Evolutionary conservation across 2,113 vertebrate species (phyloP).

Genomic region (Hippocampus abdominalis): DNA sequence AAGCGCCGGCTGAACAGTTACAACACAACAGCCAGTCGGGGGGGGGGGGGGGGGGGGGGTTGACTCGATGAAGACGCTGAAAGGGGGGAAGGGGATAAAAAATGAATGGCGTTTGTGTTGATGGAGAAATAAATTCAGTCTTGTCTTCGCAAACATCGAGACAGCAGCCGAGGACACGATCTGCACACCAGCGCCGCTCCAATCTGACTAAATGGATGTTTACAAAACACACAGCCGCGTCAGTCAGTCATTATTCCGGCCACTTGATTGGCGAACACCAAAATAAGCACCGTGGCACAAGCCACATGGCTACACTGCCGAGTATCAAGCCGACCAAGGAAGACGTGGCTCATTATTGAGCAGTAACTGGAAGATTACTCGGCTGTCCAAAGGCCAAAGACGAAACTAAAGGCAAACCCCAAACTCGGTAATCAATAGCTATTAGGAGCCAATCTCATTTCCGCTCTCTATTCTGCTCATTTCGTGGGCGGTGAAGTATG

Average conservation of each 20-base stretch:
- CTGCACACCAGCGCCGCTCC: background rate
- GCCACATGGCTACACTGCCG: background rate
- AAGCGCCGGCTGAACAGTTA: background rate
- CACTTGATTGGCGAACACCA: background rate
- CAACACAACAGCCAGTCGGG: background rate
- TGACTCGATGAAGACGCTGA: background rate
- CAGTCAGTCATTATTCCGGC: background rate
- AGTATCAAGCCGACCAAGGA: background rate
- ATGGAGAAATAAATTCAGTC: background rate
- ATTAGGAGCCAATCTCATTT: background rate
- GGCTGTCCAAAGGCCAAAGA: background rate
- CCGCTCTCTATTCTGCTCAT: background rate
- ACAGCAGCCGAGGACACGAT: background rate
- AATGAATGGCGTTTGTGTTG: background rate
- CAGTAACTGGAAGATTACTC: background rate
- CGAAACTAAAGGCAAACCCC: background rate
- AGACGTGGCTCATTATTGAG: background rate
- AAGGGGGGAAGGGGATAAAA: background rate
- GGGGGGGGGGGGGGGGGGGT: background rate
- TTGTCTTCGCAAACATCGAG: background rate
- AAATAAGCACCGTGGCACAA: background rate
- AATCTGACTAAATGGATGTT: background rate
- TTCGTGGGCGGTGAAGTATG: background rate
- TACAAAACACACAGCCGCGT: background rate
- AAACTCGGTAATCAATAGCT: background rate